A percentile compares a stretch with the other conserved stretches of the same genome.
phyloP scores from a whole-genome alignment of 1,140 invertebrate species.

The Chironomus striatipennis region DNA sequence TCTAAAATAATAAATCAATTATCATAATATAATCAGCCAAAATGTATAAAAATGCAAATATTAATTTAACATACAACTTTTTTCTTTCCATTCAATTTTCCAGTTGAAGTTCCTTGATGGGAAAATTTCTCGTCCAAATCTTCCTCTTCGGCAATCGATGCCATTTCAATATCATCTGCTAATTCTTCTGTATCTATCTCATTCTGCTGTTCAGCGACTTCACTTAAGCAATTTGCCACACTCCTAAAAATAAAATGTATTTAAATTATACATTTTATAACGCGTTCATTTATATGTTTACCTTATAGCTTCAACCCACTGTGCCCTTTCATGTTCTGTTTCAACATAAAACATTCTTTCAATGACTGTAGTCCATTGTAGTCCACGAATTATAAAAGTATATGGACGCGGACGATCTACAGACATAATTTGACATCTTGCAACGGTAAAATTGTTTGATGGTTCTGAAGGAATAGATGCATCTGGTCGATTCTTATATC shows the following conservation, averaged over 20 bases:
- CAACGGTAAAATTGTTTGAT: slow-evolving; percentile 97
- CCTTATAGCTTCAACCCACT: slow-evolving; percentile 68
- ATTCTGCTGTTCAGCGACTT: slow-evolving; percentile 36
- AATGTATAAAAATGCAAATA: too few relatives aligned
- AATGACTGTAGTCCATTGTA: slow-evolving; percentile 97
- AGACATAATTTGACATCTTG: slow-evolving; percentile 93
- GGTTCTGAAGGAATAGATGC: slow-evolving; percentile 71
- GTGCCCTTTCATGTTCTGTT: slow-evolving; percentile 72
- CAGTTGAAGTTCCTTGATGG: slow-evolving; percentile 63
- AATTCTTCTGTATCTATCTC: slow-evolving; percentile 23
- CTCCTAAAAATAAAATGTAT: too few relatives aligned
- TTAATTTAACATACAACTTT: slow-evolving; percentile 63
- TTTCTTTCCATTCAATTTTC: slow-evolving; percentile 63
- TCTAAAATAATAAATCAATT: slow-evolving; percentile 49
- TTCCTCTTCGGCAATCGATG: slow-evolving; percentile 48
- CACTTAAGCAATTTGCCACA: slow-evolving; percentile 47
- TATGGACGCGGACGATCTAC: slow-evolving; percentile 90
- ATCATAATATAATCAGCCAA: too few relatives aligned
- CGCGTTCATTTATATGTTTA: too few relatives aligned
- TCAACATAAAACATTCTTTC: slow-evolving; percentile 97
- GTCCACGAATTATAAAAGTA: slow-evolving; percentile 93
- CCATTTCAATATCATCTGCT: slow-evolving; percentile 45
- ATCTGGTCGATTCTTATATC: slow-evolving; percentile 87
- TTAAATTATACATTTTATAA: too few relatives aligned
- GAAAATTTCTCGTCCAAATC: slow-evolving; percentile 66